Evolutionary conservation across 2,113 vertebrate species (phyloP).

Genomic region (Mustela lutreola): DNA sequence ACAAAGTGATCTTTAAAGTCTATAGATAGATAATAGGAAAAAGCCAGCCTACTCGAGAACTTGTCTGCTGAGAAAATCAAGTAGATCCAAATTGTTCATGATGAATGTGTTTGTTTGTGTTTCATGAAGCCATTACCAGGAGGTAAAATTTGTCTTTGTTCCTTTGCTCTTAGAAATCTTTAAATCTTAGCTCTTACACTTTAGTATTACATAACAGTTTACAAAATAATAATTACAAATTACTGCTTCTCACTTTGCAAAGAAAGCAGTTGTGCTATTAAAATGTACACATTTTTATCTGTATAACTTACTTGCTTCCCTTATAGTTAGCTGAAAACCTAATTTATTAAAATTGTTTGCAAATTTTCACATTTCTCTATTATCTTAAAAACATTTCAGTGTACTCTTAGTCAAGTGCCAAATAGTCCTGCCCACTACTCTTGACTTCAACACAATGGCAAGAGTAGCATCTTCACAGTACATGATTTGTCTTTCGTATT

Average conservation of each 20-base stretch:
- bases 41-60: neutral
- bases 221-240: neutral
- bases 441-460: neutral
- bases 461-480: conserved; percentile 6
- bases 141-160: neutral
- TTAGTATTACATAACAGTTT: neutral
- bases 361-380: neutral
- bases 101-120: neutral
- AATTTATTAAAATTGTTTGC: neutral
- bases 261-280: neutral
- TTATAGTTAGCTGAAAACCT: neutral
- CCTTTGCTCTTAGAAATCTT: neutral
- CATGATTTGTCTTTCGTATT: neutral
- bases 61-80: neutral
- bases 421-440: neutral
- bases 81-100: neutral
- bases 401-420: neutral
- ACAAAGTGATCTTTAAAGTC: neutral
- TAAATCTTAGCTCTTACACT: conserved; percentile 15
- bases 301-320: neutral
- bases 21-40: neutral
- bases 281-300: neutral
- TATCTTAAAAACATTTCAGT: conserved; percentile 13
- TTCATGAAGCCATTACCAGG: neutral
- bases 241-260: neutral